phyloP scores from a whole-genome alignment of 2,797 vertebrate genomes.

The Aulostomus chinensis region DNA sequence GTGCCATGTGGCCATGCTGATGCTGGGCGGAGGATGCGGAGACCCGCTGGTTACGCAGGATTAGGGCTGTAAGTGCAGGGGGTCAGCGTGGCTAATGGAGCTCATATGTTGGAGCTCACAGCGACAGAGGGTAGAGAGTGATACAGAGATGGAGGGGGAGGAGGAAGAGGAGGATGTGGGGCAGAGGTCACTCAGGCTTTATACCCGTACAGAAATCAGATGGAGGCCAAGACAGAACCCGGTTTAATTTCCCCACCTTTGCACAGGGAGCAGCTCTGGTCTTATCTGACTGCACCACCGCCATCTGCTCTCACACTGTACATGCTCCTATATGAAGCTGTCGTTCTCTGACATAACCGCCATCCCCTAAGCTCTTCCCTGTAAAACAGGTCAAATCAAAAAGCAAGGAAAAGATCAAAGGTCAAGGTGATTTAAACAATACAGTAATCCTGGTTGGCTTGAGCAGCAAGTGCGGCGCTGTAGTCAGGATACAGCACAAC shows the following conservation, averaged over 20 bases:
- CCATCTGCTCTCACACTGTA: slow-evolving; percentile 1
- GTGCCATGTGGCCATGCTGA: slow-evolving; percentile 34
- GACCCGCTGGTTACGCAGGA: slow-evolving; percentile 37
- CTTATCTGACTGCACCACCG: slow-evolving; percentile 36
- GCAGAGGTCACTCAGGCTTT: slow-evolving; percentile 18
- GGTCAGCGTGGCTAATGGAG: slow-evolving; percentile 54
- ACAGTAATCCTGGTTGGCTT: too few relatives aligned
- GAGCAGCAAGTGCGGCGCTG: too few relatives aligned
- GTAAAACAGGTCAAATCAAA: neutral
- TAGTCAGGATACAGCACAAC: too few relatives aligned
- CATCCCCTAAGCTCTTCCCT: neutral
- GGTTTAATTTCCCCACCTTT: slow-evolving; percentile 21
- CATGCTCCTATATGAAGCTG: neutral
- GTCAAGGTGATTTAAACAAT: neutral
- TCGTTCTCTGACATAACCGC: too few relatives aligned
- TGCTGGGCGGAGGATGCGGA: slow-evolving; percentile 31
- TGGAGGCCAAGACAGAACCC: slow-evolving; percentile 7
- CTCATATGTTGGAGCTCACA: slow-evolving; percentile 40
- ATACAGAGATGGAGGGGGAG: neutral
- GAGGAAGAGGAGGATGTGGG: slow-evolving; percentile 12
- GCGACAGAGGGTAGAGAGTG: slow-evolving; percentile 13
- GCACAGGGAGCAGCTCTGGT: slow-evolving; percentile 2
- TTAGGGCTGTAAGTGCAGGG: slow-evolving; percentile 45
- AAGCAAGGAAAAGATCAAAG: neutral
- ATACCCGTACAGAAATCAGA: slow-evolving; percentile 6